phyloP scores from a whole-genome alignment of 2,888 invertebrate genomes.

The Oscheius myriophilus region DNA sequence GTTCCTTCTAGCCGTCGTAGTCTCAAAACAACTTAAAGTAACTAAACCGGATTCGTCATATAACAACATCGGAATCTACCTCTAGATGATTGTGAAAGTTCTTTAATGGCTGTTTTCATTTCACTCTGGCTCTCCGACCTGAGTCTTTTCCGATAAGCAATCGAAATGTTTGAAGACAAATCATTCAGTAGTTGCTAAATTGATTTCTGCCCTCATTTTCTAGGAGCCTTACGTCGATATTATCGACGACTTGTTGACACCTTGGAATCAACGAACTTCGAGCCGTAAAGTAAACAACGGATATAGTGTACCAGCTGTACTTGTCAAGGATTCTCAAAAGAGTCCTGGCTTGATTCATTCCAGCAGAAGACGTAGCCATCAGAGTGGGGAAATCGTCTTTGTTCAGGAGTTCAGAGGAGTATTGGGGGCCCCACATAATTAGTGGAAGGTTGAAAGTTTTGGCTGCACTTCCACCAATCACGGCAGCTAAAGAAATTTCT shows the following conservation, averaged over 20 bases:
- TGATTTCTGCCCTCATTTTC: neutral
- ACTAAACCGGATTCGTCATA: slow-evolving; percentile 28
- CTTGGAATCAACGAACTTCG: slow-evolving; percentile 40
- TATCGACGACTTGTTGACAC: slow-evolving; percentile 19
- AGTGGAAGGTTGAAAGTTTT: slow-evolving; percentile 18
- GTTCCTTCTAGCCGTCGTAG: slow-evolving; percentile 49
- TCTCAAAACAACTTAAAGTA: slow-evolving; percentile 56
- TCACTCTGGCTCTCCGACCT: slow-evolving; percentile 36
- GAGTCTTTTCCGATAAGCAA: slow-evolving; percentile 29
- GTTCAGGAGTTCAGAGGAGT: neutral
- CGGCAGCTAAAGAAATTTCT: slow-evolving; percentile 21
- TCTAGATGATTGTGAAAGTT: slow-evolving; percentile 8
- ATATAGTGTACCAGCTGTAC: slow-evolving; percentile 59
- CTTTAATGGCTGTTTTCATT: slow-evolving; percentile 37
- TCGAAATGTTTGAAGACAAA: slow-evolving; percentile 14
- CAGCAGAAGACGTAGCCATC: slow-evolving; percentile 20
- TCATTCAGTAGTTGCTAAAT: neutral
- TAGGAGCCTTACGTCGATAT: slow-evolving; percentile 13
- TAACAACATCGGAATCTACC: neutral
- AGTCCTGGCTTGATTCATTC: slow-evolving; percentile 37
- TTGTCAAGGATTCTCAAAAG: slow-evolving; percentile 43
- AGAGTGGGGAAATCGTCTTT: slow-evolving; percentile 26
- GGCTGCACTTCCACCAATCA: slow-evolving; percentile 21
- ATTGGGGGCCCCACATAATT: slow-evolving; percentile 33
- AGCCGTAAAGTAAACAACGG: slow-evolving; percentile 52